Evolutionary conservation across 2,113 vertebrate species (phyloP).

Genomic region (Tachysurus vachellii): DNA sequence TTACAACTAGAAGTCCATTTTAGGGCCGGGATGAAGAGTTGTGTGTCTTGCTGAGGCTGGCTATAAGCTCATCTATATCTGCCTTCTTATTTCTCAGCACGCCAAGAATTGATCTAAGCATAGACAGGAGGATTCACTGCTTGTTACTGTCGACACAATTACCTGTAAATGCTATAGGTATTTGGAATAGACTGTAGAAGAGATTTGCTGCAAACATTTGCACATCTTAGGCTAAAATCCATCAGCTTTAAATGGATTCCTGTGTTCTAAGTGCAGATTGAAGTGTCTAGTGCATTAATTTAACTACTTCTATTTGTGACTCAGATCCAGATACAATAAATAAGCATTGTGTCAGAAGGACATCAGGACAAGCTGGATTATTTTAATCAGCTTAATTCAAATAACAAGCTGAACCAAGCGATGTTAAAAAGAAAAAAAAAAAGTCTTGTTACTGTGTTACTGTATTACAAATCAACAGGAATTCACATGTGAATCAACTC

Average conservation of each 20-base stretch:
- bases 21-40: slow-evolving; percentile 4
- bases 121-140: slow-evolving; percentile 16
- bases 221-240: slow-evolving; percentile 3
- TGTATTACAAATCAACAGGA: background rate
- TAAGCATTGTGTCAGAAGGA: background rate
- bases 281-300: background rate
- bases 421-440: background rate
- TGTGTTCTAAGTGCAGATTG: background rate
- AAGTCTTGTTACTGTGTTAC: background rate
- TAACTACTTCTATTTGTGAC: background rate
- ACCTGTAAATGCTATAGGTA: slow-evolving; percentile 27
- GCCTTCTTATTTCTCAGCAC: slow-evolving; percentile 21
- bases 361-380: background rate
- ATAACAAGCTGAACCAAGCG: background rate
- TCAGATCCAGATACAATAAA: background rate
- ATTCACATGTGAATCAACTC: background rate
- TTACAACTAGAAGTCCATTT: background rate
- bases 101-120: slow-evolving; percentile 15
- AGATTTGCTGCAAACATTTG: slow-evolving; percentile 22
- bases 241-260: slow-evolving; percentile 11
- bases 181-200: slow-evolving; percentile 8
- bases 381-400: background rate
- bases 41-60: background rate
- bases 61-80: slow-evolving; percentile 7
- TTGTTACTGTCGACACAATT: slow-evolving; percentile 24